These are phyloP conservation scores for Solea senegalensis DNA, from an alignment of 2,113 vertebrate species.

Conservation along the genomic window DNA sequence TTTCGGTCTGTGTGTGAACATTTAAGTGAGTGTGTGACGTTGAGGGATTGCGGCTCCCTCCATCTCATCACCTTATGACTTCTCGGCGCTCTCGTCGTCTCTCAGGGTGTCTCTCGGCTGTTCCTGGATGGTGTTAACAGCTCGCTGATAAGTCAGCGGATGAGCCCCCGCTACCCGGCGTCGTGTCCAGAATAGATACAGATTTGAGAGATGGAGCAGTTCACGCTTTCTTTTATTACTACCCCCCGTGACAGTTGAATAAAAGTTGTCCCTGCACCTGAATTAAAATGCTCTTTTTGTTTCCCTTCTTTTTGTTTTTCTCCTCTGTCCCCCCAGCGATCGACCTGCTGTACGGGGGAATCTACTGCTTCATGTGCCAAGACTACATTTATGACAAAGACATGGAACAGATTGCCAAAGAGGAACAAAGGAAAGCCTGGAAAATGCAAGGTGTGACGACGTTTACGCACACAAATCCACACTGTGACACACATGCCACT, in stretches of 20 bases:
- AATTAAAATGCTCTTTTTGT: slow-evolving; percentile 18
- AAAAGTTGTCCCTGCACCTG: background rate
- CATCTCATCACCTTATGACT: slow-evolving; percentile 29
- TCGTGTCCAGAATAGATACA: slow-evolving; percentile 27
- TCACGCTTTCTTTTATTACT: slow-evolving; percentile 10
- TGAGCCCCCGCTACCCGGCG: slow-evolving; percentile 34
- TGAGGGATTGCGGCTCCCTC: background rate
- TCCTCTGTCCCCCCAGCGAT: slow-evolving; percentile 83
- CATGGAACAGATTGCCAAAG: slow-evolving; percentile 99
- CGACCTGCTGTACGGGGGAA: slow-evolving; percentile 96
- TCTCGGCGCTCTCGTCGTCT: background rate
- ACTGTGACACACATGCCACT: background rate
- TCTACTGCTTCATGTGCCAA: slow-evolving; percentile 99
- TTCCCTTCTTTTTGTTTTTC: background rate
- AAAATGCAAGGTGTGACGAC: slow-evolving; percentile 91
- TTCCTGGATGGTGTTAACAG: slow-evolving; percentile 38
- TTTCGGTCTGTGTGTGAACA: slow-evolving; percentile 8
- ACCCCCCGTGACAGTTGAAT: slow-evolving; percentile 1
- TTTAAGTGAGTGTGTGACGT: slow-evolving; percentile 8
- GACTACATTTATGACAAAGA: slow-evolving; percentile 99
- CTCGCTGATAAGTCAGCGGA: slow-evolving; percentile 46
- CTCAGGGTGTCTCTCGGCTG: background rate
- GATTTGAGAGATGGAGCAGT: slow-evolving; percentile 15
- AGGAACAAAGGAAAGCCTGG: slow-evolving; percentile 98
- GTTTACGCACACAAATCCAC: background rate